Evolutionary conservation across 2,113 vertebrate species (phyloP).

Genomic region (Thunnus maccoyii): DNA sequence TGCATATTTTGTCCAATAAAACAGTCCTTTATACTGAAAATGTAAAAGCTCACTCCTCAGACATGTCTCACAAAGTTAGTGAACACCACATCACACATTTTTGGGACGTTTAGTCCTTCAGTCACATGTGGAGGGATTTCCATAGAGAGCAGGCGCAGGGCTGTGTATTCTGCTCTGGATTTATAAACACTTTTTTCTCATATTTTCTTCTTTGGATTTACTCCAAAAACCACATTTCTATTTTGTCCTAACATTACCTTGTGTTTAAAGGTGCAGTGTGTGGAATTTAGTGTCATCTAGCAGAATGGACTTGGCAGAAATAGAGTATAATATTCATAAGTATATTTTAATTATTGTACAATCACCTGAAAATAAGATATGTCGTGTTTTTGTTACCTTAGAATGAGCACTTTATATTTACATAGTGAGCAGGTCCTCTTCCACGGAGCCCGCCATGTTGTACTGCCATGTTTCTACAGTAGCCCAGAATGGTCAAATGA

Average conservation of each 20-base stretch:
- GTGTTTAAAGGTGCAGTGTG: slow-evolving; percentile 56
- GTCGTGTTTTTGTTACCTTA: no score
- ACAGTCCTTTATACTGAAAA: neutral
- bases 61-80: neutral
- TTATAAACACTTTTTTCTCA: slow-evolving; percentile 46
- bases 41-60: neutral
- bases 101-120: neutral
- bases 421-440: no score
- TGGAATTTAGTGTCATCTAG: no score
- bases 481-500: no score
- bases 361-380: no score
- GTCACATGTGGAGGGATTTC: slow-evolving; percentile 19
- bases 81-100: neutral
- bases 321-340: no score
- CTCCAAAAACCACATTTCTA: slow-evolving; percentile 55
- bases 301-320: no score
- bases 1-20: no score
- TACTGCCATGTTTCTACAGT: no score
- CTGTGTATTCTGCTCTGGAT: slow-evolving; percentile 13
- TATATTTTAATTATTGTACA: no score
- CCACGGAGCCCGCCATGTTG: no score
- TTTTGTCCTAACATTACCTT: slow-evolving; percentile 39
- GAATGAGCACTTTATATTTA: no score
- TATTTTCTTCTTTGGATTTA: slow-evolving; percentile 56
- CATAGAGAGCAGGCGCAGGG: neutral